Evolutionary conservation across 1,140 invertebrate species (phyloP), one percentile per base, ranked within the genome.

Genomic region (Venturia canescens): DNA sequence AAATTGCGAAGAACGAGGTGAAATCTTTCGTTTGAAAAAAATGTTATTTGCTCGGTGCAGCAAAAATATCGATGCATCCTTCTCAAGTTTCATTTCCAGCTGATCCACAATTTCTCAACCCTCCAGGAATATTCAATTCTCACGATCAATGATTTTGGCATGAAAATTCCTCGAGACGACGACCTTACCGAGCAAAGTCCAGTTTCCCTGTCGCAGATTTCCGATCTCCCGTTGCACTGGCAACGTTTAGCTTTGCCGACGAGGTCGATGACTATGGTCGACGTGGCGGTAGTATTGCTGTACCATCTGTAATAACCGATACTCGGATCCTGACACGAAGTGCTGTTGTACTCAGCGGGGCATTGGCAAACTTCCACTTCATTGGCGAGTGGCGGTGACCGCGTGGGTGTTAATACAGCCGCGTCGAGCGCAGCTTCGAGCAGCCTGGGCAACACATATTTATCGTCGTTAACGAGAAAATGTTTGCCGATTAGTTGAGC

Each of bases 301-400:
- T 93, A 92, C 92, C 94, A 95, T 18, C 97, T 93, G 85, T 95
- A 99, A 89, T 96, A 98, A 0, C 98, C 98, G 26, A 94, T 90
- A 38, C 95, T 97, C 0, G 98, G 97, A 89, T 98, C 94, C 88
- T 98, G 97, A 90, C 97, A 98, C 0, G 97, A 98, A 0, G 94
- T 94, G 0, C 96, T 94, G 83, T 94, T 94, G 90, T 97, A 98
- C 60, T 95, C 93, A 7, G 91, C 88, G 1, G 97, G 96, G 88
- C 97, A 98, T n/a, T 94, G 92, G 88, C 98, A 99, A 67, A 96
- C 92, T 92, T 99, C 98, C 9, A 99, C 95, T 2, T 97, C 97
- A 66, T 93, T 91, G 1, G 97, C 97, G n/a, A 95, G 91, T 11
- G 93, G 93, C 21, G 94, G 93, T 2, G 94, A 94, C 78, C 92